Percentiles rank a stretch among this genome's conserved stretches.
phyloP scores from a whole-genome alignment of 2,113 vertebrate species.

The Tichodroma muraria region DNA sequence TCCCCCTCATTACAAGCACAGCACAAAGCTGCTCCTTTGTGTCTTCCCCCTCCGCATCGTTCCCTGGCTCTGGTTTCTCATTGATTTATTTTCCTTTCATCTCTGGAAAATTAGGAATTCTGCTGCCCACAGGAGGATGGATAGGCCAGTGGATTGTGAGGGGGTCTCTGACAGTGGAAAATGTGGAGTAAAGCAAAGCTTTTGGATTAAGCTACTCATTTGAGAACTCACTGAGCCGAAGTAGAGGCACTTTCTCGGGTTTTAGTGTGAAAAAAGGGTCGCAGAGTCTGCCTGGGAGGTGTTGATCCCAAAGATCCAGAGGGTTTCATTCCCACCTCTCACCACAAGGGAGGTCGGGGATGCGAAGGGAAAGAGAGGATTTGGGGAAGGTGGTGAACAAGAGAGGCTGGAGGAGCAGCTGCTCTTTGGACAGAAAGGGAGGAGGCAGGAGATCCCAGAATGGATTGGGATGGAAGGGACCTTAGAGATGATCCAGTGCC shows the following conservation, averaged over 20 bases:
- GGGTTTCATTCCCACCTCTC: not conserved
- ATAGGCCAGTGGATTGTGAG: not conserved
- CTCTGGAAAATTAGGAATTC: not conserved
- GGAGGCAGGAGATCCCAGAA: not conserved
- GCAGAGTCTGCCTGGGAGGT: not conserved
- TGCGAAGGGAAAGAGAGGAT: not conserved
- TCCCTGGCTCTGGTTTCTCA: not conserved
- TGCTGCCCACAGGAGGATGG: not conserved
- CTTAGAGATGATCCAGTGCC: fast-evolving
- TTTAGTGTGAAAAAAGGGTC: not conserved
- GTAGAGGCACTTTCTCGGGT: not conserved
- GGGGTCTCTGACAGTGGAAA: not conserved
- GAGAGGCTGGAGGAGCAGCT: not conserved
- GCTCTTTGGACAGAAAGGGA: not conserved
- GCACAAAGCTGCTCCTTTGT: not conserved
- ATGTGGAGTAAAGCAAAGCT: not conserved
- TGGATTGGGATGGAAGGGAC: not conserved
- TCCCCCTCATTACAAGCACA: not conserved
- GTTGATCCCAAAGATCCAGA: not conserved
- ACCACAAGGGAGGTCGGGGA: fast-evolving
- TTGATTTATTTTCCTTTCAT: slow-evolving; percentile 21
- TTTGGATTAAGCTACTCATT: not conserved
- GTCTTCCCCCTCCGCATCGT: not conserved
- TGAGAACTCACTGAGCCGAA: not conserved
- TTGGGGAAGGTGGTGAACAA: not conserved